phyloP scores from a whole-genome alignment of 2,888 invertebrate genomes.

The Cantharis nigra region DNA sequence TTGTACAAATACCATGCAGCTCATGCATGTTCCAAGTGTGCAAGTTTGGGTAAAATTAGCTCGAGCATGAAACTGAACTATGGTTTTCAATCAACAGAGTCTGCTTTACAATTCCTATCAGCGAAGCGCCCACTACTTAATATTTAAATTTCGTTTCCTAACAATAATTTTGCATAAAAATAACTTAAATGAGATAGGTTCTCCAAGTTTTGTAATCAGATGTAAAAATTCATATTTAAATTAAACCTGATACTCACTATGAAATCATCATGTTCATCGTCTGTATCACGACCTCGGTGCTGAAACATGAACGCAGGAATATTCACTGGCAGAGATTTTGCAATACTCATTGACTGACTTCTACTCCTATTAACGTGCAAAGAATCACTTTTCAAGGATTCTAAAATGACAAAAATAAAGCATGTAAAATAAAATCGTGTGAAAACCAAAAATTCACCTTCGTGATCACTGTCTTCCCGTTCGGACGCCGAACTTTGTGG shows the following conservation, averaged over 20 bases:
- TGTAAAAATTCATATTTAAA: background rate
- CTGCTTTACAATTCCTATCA: no score
- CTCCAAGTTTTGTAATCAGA: no score
- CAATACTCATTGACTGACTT: conserved; percentile 59
- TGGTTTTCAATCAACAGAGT: no score
- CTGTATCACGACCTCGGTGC: conserved; percentile 46
- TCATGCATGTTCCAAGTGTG: no score
- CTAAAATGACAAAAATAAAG: conserved; percentile 8
- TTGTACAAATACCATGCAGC: no score
- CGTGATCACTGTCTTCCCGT: conserved; percentile 65
- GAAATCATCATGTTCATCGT: conserved; percentile 56
- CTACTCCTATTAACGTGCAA: conserved; percentile 59
- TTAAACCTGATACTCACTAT: conserved; percentile 37
- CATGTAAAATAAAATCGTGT: background rate
- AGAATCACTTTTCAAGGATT: conserved; percentile 57
- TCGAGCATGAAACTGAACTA: no score
- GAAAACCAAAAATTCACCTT: conserved; percentile 59
- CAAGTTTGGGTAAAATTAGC: no score
- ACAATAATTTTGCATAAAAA: no score
- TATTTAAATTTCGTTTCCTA: no score
- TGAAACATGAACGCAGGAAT: conserved; percentile 65
- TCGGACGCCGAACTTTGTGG: conserved; percentile 57
- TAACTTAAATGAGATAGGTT: no score
- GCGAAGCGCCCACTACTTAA: no score
- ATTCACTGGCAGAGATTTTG: conserved; percentile 79